These are phyloP conservation scores for Dissostichus mawsoni DNA, from an alignment of 2,113 vertebrate species.

Conservation along the genomic window DNA sequence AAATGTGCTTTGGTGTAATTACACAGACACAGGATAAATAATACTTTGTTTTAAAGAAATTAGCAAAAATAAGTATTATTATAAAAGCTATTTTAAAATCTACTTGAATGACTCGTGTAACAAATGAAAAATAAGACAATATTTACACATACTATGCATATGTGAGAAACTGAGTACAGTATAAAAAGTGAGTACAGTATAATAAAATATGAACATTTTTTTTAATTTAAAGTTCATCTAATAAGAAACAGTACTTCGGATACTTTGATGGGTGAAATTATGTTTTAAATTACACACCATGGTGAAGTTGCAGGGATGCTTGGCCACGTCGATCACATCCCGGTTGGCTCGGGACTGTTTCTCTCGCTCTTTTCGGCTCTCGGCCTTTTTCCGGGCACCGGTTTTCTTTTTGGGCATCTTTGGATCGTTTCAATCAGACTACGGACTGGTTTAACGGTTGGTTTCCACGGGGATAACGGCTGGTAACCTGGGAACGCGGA, in stretches of 20 bases:
- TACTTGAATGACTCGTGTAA: too few relatives aligned
- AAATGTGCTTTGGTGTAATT: too few relatives aligned
- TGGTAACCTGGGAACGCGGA: background rate
- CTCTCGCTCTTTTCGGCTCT: constrained; percentile 94
- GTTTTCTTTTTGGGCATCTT: constrained; percentile 99
- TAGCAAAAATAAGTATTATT: too few relatives aligned
- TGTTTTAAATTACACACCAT: constrained; percentile 80
- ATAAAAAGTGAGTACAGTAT: too few relatives aligned
- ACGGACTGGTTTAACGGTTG: background rate
- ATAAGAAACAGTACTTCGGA: background rate
- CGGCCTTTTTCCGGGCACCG: constrained; percentile 96
- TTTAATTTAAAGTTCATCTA: too few relatives aligned
- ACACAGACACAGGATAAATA: too few relatives aligned
- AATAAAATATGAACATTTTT: too few relatives aligned
- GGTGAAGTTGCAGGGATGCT: constrained; percentile 93
- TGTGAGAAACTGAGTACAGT: too few relatives aligned
- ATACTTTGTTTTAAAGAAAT: too few relatives aligned
- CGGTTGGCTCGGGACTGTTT: constrained; percentile 92
- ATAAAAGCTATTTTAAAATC: too few relatives aligned
- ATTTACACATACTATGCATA: too few relatives aligned
- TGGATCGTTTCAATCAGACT: background rate
- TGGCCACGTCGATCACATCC: constrained; percentile 92
- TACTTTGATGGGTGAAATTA: background rate
- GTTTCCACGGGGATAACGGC: background rate
- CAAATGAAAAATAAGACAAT: too few relatives aligned